Evolutionary conservation across 92 coral and sea anemone species (phyloP), one percentile per base, ranked within the genome.

Genomic region (Bergia puertoricense): DNA sequence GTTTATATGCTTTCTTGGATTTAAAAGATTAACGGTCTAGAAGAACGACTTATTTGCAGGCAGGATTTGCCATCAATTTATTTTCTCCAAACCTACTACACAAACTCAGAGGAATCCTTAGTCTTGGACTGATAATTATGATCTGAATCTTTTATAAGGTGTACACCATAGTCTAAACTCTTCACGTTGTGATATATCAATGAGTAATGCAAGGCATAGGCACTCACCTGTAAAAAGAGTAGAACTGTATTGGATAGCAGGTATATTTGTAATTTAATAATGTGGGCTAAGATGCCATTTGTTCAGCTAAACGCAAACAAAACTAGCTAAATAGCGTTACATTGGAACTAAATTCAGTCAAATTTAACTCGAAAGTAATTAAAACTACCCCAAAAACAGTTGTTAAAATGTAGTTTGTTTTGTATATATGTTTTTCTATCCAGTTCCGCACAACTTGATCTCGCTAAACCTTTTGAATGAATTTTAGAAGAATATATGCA

Each of bases 121-220:
- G 38, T 30, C 20, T 18, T 75, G 22, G 36, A 43, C 30, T 66
- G 5, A 66, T 30, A 30, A 30, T 14, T 73, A 23, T 56, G 73
- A 80, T 20, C 68, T 80, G 73, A 80, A 80, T 80, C 0, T 57
- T 80, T 80, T 13, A 80, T 80, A 37, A 59, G 83, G 7, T 51
- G 7, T 51, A 16, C 3, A 39, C 50, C 43, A 57, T 14, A 36
- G 85, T 46, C 51, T 16, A 3, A 79, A 36, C 18, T 37, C 14
- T 79, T 56, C 83, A 11, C 54, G 83, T 76, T 42, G 80, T 41
- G 46, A 75, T 75, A 38, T 75, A 38, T 45, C 9, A 75, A 18
- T 76, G 51, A n/a, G 36, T 41, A 42, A 76, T 43, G 80, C 45
- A 37, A 42, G 20, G 13, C 23, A 42, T 10, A 42, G 46, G 46